Evolutionary conservation across 2,113 vertebrate genomes (phyloP), one percentile per base, ranked within the genome.

Genomic region (Mormyrus iriodes): DNA sequence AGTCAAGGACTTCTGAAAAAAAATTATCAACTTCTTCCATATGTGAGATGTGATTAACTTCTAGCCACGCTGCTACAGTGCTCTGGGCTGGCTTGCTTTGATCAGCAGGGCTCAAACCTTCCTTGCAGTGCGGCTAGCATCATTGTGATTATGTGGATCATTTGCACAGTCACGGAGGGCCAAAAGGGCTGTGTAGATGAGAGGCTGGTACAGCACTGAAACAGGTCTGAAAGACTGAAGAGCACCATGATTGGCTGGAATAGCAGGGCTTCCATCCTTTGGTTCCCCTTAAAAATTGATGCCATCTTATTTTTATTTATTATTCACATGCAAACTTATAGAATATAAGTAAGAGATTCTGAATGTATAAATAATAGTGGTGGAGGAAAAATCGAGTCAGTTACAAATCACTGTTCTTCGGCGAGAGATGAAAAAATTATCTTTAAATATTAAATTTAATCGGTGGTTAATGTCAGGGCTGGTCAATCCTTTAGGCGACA

Each of bases 41-140:
- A 86, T 86, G 85, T 52, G 85, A 53, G 49, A 86, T 48, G 51
- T 55, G 85, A 86, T 86, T 86, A 55, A 86, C 51, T 86, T 2
- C 17, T 48, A 35, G 49, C 17, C 13, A 53, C 49, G 13, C 85
- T 35, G 85, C 85, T 53, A 6, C 49, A 39, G 35, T 27, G 85
- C 85, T 86, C 17, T 17, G 31, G 85, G 51, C 49, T 53, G 49
- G 49, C 85, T 48, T 31, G 49, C 85, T 86, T 86, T 86, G 85
- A 86, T 86, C 85, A 86, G 85, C 17, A 3, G n/a, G 85, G 31
- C 51, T 86, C 85, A 53, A 48, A 52, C 39, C 49, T 31, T 48
- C 49, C 85, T 52, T 31, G 19, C 49, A 42, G 69, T 42, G 27
- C 49, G 51, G 69, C 73, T 73, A 55, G 88, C 49, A 4, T 44